Evolutionary conservation across 2,797 vertebrate species (phyloP).

Genomic region (Monodelphis domestica): DNA sequence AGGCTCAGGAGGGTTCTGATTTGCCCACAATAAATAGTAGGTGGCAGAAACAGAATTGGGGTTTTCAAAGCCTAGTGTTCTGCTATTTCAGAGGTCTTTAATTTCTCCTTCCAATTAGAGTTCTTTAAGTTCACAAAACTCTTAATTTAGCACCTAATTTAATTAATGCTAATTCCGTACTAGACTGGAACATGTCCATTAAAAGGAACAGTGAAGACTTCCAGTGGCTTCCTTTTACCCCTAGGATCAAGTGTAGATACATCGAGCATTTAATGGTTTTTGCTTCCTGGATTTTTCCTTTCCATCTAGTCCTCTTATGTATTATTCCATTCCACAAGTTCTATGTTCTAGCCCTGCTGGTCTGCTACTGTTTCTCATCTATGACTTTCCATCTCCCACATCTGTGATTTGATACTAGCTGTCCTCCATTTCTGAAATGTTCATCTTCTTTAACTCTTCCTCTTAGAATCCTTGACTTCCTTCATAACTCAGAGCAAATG

Average conservation of each 20-base stretch:
- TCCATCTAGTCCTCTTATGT: not conserved
- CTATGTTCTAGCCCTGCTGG: not conserved
- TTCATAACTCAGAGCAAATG: not conserved
- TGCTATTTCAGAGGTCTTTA: not conserved
- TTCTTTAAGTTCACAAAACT: conserved; percentile 20
- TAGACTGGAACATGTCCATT: conserved; percentile 23
- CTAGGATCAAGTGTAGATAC: not conserved
- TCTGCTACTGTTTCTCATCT: not conserved
- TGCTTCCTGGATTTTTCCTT: not conserved
- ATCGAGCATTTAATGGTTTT: not conserved
- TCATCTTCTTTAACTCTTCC: not conserved
- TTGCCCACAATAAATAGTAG: not conserved
- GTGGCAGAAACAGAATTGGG: not conserved
- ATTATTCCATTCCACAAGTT: not conserved
- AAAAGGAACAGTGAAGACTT: not conserved
- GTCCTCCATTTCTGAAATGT: not conserved
- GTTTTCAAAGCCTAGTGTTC: not conserved
- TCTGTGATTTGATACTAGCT: not conserved
- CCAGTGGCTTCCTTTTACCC: no score
- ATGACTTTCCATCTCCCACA: not conserved
- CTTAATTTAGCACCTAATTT: conserved; percentile 9
- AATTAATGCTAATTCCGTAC: conserved; percentile 29
- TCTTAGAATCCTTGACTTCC: not conserved
- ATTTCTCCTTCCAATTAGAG: conserved; percentile 16
- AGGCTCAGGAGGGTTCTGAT: not conserved